Conservation (phyloP, 2,797 vertebrate species). For the Eospalax fontanierii region DNA sequence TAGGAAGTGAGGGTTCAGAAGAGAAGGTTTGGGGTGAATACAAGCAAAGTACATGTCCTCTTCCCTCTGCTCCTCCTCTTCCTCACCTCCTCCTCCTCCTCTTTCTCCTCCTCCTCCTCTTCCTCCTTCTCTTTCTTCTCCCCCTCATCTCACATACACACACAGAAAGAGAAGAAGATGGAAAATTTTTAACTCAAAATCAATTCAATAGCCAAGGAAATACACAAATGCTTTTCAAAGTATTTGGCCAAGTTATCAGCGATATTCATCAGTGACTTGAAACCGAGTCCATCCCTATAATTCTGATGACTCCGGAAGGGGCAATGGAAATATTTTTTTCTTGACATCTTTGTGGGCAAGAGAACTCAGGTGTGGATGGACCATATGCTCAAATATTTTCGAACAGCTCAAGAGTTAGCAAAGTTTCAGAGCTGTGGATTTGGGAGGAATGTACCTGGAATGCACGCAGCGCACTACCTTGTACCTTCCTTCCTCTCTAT, state of each 20-base stretch:
- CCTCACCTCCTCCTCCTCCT: too few relatives aligned
- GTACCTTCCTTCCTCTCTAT: background rate
- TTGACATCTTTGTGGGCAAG: background rate
- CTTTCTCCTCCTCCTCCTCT: background rate
- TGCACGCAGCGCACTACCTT: background rate
- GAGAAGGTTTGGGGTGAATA: too few relatives aligned
- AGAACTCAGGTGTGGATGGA: conserved; percentile 41
- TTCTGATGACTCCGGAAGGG: conserved; percentile 23
- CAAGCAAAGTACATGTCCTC: too few relatives aligned
- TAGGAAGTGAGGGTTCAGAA: background rate
- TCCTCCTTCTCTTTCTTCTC: background rate
- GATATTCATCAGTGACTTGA: conserved; percentile 6
- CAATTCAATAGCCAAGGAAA: background rate
- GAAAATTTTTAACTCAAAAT: conserved; percentile 52
- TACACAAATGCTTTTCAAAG: conserved; percentile 17
- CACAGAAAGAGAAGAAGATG: background rate
- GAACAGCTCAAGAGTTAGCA: conserved; percentile 15
- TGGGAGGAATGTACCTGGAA: conserved; percentile 8
- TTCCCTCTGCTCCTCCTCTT: background rate
- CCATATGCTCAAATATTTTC: conserved; percentile 7
- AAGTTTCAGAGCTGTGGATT: conserved; percentile 22
- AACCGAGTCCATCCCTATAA: conserved; percentile 20
- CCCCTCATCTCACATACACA: too few relatives aligned
- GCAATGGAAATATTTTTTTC: conserved; percentile 61
- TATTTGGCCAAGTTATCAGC: background rate